These are phyloP conservation scores for Erebia ligea DNA, from an alignment of 2,888 invertebrate genomes.

Conservation along the genomic window DNA sequence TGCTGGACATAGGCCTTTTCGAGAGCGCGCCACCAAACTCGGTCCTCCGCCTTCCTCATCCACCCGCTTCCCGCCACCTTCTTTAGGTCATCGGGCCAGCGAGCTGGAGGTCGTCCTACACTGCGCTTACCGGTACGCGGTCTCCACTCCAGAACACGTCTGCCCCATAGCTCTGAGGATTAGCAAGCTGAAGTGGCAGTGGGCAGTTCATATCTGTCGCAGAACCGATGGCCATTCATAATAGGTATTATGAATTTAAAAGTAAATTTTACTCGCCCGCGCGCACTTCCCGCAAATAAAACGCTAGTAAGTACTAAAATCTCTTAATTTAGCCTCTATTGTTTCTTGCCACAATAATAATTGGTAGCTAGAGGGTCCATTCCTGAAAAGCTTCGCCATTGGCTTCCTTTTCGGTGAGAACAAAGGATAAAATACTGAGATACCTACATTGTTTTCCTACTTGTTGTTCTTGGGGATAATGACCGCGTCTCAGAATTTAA, in stretches of 20 bases:
- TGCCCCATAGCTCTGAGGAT: too few relatives aligned
- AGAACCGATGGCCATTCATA: too few relatives aligned
- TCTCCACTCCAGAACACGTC: too few relatives aligned
- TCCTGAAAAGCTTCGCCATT: conserved; percentile 47
- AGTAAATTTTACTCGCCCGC: conserved; percentile 4
- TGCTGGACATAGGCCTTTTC: too few relatives aligned
- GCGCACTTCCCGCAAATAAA: conserved; percentile 17
- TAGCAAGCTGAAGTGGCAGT: too few relatives aligned
- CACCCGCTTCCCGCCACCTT: too few relatives aligned
- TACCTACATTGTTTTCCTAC: conserved; percentile 42
- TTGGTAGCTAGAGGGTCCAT: conserved; percentile 44
- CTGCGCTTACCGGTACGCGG: too few relatives aligned
- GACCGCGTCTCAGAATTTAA: conserved; percentile 40
- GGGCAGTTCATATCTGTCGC: too few relatives aligned
- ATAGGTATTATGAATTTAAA: neutral
- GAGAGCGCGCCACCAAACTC: too few relatives aligned
- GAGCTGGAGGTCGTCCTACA: too few relatives aligned
- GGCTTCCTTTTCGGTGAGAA: conserved; percentile 45
- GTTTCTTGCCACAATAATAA: conserved; percentile 41
- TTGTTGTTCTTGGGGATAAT: conserved; percentile 42
- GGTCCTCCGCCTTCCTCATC: too few relatives aligned
- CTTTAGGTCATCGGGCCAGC: too few relatives aligned
- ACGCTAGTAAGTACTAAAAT: conserved; percentile 29
- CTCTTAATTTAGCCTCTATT: conserved; percentile 43
- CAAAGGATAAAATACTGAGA: conserved; percentile 43